Conservation (phyloP, 1,140 invertebrate species). For the Cyphomyrmex costatus region DNA sequence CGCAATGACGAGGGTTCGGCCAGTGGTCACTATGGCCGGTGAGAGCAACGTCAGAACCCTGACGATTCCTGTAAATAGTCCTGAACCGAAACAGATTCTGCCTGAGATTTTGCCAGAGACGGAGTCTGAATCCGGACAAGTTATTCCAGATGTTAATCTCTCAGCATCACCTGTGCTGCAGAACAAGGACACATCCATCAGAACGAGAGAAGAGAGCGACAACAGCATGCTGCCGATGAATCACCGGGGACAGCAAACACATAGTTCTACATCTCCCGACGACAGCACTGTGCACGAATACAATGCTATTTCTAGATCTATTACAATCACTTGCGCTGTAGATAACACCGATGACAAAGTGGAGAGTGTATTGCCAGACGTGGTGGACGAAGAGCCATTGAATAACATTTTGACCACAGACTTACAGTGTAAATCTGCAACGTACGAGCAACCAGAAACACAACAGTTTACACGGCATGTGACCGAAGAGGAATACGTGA, state of each 20-base stretch:
- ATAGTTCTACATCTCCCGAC: slow-evolving; percentile 49
- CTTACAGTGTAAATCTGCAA: slow-evolving; percentile 61
- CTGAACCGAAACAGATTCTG: slow-evolving; percentile 78
- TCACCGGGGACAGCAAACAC: slow-evolving; percentile 74
- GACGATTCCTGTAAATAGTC: slow-evolving; percentile 73
- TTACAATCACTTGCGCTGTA: slow-evolving; percentile 68
- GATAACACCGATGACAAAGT: slow-evolving; percentile 71
- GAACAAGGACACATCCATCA: slow-evolving; percentile 48
- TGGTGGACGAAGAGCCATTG: slow-evolving; percentile 73
- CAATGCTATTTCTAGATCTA: slow-evolving; percentile 66
- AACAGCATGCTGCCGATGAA: slow-evolving; percentile 69
- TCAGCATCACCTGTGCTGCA: slow-evolving; percentile 64
- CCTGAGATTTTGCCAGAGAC: slow-evolving; percentile 75
- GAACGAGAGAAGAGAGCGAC: slow-evolving; percentile 40
- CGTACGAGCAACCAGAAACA: slow-evolving; percentile 68
- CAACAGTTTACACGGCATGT: slow-evolving; percentile 62
- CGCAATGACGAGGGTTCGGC: slow-evolving; percentile 73
- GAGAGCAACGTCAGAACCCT: slow-evolving; percentile 74
- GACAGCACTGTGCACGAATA: slow-evolving; percentile 65
- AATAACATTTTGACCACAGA: slow-evolving; percentile 21
- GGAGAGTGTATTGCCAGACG: slow-evolving; percentile 79
- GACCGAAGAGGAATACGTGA: slow-evolving; percentile 53
- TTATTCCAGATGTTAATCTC: slow-evolving; percentile 79
- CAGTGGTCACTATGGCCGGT: slow-evolving; percentile 72
- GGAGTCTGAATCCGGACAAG: slow-evolving; percentile 74